phyloP scores from a whole-genome alignment of 2,888 invertebrate genomes.

The Drosophila pseudotalamancana region DNA sequence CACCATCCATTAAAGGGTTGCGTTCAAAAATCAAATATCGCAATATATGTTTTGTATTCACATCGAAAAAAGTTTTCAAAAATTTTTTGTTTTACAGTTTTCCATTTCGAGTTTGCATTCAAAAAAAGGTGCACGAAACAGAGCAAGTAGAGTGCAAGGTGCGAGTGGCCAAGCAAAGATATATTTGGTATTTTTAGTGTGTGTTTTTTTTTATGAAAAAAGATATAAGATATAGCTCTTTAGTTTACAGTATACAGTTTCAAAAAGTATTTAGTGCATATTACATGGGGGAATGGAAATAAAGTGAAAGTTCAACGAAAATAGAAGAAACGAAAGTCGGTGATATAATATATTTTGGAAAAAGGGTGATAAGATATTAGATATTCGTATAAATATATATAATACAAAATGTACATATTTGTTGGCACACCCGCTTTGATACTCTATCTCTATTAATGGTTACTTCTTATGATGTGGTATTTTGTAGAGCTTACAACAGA shows the following conservation, averaged over 20 bases:
- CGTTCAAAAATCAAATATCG: conserved; percentile 81
- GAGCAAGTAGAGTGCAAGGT: conserved; percentile 79
- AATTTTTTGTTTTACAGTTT: conserved; percentile 55
- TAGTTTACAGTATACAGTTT: conserved; percentile 78
- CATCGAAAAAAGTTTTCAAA: conserved; percentile 78
- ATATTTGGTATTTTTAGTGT: conserved; percentile 56
- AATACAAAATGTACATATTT: conserved; percentile 77
- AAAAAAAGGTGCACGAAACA: conserved; percentile 80
- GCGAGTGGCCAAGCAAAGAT: conserved; percentile 82
- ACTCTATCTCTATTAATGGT: conserved; percentile 42
- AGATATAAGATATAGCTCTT: conserved; percentile 79
- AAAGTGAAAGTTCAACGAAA: conserved; percentile 16
- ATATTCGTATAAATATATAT: conserved; percentile 22
- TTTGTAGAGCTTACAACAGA: conserved; percentile 47
- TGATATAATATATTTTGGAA: conserved; percentile 4
- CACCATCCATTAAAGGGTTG: conserved; percentile 79
- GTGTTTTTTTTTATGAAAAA: conserved; percentile 66
- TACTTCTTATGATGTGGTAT: conserved; percentile 51
- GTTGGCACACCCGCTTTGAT: conserved; percentile 78
- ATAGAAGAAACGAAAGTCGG: conserved; percentile 4
- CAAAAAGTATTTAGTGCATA: conserved; percentile 60
- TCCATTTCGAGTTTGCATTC: conserved; percentile 80
- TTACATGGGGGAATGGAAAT: conserved; percentile 19
- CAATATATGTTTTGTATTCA: conserved; percentile 52
- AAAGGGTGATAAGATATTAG: not conserved